A percentile compares a stretch with the other conserved stretches of the same genome.
These are phyloP conservation scores for Grammatotria lemairii DNA, from an alignment of 2,113 vertebrate genomes.

Conservation along the genomic window DNA sequence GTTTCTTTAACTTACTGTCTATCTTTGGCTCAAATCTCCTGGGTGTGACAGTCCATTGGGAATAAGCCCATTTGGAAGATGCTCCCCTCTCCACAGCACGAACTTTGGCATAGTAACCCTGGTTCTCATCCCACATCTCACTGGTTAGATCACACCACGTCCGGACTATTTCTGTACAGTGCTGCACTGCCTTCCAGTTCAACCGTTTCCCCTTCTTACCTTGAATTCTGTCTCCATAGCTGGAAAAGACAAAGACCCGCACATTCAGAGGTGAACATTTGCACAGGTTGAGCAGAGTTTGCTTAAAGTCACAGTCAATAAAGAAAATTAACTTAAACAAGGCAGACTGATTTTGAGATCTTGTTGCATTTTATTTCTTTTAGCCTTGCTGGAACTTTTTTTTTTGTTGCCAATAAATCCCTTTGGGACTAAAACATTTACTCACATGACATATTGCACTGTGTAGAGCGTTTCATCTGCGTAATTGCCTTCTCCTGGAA, in stretches of 20 bases:
- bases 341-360: not conserved
- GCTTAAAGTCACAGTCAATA: not conserved
- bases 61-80: conserved; percentile 77
- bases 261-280: not conserved
- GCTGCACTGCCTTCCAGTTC: conserved; percentile 72
- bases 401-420: not conserved
- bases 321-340: not conserved
- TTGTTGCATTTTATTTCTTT: not conserved
- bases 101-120: conserved; percentile 80
- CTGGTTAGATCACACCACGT: conserved; percentile 82
- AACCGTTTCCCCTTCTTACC: conserved; percentile 36
- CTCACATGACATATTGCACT: conserved; percentile 87
- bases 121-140: conserved; percentile 72
- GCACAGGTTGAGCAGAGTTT: not conserved
- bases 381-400: not conserved
- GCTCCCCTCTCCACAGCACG: conserved; percentile 51
- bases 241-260: conserved; percentile 35
- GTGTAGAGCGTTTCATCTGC: conserved; percentile 61
- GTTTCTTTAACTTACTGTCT: conserved; percentile 79
- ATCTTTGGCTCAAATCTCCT: conserved; percentile 76
- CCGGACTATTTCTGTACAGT: conserved; percentile 69
- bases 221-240: conserved; percentile 75
- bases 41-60: conserved; percentile 71
- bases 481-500: conserved; percentile 52
- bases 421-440: not conserved